phyloP scores from a whole-genome alignment of 2,113 vertebrate species.

The Hippocampus mohnikei region DNA sequence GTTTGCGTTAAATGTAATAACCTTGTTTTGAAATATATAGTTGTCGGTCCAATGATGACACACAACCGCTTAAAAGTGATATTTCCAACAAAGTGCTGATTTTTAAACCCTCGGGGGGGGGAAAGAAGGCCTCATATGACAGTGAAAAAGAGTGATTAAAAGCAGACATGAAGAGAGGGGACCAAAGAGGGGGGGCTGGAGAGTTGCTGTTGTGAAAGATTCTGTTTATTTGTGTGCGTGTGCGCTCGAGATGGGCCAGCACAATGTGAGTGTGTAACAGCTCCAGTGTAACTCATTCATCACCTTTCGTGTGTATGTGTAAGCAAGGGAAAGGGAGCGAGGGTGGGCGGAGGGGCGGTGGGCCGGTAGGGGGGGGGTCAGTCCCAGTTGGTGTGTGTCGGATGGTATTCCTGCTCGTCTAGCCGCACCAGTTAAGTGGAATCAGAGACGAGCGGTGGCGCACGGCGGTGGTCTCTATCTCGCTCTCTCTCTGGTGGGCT shows the following conservation, averaged over 20 bases:
- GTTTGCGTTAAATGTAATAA: too few relatives aligned
- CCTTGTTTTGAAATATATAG: neutral
- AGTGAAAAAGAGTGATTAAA: conserved; percentile 39
- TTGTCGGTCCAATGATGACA: neutral
- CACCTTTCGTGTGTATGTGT: conserved; percentile 27
- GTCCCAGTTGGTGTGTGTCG: conserved; percentile 47
- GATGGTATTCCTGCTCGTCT: conserved; percentile 59
- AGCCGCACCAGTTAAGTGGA: conserved; percentile 59
- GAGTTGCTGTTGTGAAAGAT: conserved; percentile 47
- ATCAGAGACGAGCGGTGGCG: conserved; percentile 58
- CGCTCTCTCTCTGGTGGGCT: conserved; percentile 10
- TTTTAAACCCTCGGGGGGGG: neutral
- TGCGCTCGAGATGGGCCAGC: conserved; percentile 28
- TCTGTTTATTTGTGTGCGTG: conserved; percentile 35
- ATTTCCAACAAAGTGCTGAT: neutral
- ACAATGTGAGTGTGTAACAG: conserved; percentile 34
- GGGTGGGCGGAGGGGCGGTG: neutral
- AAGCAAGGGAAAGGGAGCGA: conserved; percentile 12
- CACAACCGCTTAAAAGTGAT: neutral
- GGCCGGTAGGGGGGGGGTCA: neutral
- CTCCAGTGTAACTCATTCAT: conserved; percentile 51
- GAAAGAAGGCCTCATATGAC: neutral
- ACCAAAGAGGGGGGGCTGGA: conserved; percentile 17
- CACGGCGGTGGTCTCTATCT: conserved; percentile 51
- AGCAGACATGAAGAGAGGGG: conserved; percentile 10